Conservation (phyloP, 2,113 vertebrate genomes). For the Abramis brama region DNA sequence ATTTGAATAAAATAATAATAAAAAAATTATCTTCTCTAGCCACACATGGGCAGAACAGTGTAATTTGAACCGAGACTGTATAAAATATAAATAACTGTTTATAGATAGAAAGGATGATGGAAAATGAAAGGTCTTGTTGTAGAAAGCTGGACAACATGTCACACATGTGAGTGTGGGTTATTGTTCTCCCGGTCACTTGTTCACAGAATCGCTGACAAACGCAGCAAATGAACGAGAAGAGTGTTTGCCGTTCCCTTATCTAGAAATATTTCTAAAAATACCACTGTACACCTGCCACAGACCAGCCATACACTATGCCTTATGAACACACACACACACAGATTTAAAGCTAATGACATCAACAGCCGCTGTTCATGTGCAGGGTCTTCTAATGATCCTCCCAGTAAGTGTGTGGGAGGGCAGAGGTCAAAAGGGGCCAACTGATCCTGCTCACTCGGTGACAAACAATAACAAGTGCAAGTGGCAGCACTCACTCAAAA, state of each 20-base stretch:
- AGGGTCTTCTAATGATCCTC: slow-evolving; percentile 34
- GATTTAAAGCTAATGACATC: slow-evolving; percentile 36
- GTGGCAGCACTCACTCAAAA: not conserved
- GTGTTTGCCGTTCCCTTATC: slow-evolving; percentile 34
- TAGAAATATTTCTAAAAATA: slow-evolving; percentile 52
- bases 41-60: not conserved
- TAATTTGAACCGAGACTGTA: not conserved
- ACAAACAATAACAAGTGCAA: slow-evolving; percentile 8
- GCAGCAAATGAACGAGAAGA: slow-evolving; percentile 39
- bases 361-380: slow-evolving; percentile 29
- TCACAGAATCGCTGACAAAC: slow-evolving; percentile 46
- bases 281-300: slow-evolving; percentile 47
- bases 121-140: not conserved
- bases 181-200: slow-evolving; percentile 37
- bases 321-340: slow-evolving; percentile 22
- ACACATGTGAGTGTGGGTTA: slow-evolving; percentile 26
- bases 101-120: not conserved
- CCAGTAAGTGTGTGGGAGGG: slow-evolving; percentile 32
- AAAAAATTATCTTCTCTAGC: not conserved
- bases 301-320: slow-evolving; percentile 41
- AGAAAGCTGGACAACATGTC: not conserved
- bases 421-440: slow-evolving; percentile 7
- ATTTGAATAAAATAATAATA: too few species aligned
- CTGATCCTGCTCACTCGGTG: slow-evolving; percentile 1
- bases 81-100: not conserved